A percentile compares a stretch with the other conserved stretches of the same genome.
phyloP scores from a whole-genome alignment of 2,888 invertebrate species.

The Dermolepida albohirtum region DNA sequence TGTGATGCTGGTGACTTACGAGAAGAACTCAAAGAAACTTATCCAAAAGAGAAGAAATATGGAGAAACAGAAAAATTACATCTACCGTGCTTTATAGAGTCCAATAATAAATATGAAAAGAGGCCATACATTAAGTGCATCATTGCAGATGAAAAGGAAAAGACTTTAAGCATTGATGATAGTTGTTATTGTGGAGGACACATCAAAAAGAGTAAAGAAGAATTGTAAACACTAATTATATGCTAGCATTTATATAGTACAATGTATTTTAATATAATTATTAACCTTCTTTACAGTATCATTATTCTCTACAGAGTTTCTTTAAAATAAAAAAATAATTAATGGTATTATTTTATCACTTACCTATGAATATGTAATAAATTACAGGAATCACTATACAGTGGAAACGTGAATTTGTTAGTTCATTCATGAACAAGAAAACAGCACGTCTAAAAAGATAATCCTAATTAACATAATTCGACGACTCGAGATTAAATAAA shows the following conservation, averaged over 20 bases:
- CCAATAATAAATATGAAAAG: conserved; percentile 61
- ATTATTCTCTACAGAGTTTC: too few species aligned
- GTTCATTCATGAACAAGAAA: too few species aligned
- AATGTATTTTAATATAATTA: too few species aligned
- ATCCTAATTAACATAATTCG: too few species aligned
- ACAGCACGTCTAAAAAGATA: too few species aligned
- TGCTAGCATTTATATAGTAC: not conserved
- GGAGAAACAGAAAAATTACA: conserved; percentile 41
- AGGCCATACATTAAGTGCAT: conserved; percentile 61
- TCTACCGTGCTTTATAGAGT: conserved; percentile 58
- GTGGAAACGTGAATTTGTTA: too few species aligned
- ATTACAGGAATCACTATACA: too few species aligned
- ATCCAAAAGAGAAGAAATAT: conserved; percentile 60
- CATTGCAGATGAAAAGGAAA: conserved; percentile 20
- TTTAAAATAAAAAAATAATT: too few species aligned
- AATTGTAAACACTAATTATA: conserved; percentile 21
- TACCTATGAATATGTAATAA: too few species aligned
- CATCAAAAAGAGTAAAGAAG: conserved; percentile 30
- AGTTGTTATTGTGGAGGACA: conserved; percentile 34
- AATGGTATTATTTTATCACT: too few species aligned
- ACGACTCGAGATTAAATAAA: too few species aligned
- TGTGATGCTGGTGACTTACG: conserved; percentile 64
- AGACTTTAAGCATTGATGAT: conserved; percentile 5
- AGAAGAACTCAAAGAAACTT: conserved; percentile 54
- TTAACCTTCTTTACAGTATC: too few species aligned